Evolutionary conservation across 1,140 invertebrate genomes (phyloP), one percentile per base, ranked within the genome.

Genomic region (Hylyphantes graminicola): DNA sequence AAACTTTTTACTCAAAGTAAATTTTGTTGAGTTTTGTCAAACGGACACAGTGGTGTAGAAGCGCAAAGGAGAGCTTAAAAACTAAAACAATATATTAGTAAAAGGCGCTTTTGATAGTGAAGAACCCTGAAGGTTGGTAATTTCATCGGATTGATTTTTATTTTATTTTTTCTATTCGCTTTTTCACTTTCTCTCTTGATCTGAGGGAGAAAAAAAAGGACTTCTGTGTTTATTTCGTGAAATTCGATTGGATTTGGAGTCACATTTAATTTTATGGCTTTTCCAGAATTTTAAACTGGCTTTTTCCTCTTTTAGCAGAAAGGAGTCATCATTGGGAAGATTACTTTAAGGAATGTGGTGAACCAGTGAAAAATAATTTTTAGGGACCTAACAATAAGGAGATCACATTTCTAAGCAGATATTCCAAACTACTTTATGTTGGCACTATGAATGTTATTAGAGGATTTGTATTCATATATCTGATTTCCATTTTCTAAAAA

Each of bases 81-180:
- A 81, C 79, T 81, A 81, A 81, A 81, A 81, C 79, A 81, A 81
- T 81, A 81, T 81, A 81, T 80, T 81, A 81, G 79, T 81, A 81
- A 81, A 81, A 81, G 79, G 79, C 79, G 79, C 79, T 73, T 81
- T 81, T 81, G 67, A 73, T 81, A 81, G 79, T 59, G 68, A 81
- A 70, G 53, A 57, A 57, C 68, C 21, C 35, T 67, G 77, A 81
- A 57, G 67, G 65, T 21, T 55, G 48, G 79, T 81, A 73, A 81
- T 81, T 80, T 59, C 51, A 54, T 81, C 67, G 57, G 73, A 73
- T 73, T 73, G 68, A 13, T 63, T 35, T 81, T 54, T 63, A 10
- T 65, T 79, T 79, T 70, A 57, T 72, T 55, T 54, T n/a, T 63
- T 79, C 55, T 65, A 17, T 65, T 65, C 48, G 17, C 70, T 59